These are phyloP conservation scores for Torymus tubicola DNA, from an alignment of 2,888 invertebrate species.

Conservation along the genomic window DNA sequence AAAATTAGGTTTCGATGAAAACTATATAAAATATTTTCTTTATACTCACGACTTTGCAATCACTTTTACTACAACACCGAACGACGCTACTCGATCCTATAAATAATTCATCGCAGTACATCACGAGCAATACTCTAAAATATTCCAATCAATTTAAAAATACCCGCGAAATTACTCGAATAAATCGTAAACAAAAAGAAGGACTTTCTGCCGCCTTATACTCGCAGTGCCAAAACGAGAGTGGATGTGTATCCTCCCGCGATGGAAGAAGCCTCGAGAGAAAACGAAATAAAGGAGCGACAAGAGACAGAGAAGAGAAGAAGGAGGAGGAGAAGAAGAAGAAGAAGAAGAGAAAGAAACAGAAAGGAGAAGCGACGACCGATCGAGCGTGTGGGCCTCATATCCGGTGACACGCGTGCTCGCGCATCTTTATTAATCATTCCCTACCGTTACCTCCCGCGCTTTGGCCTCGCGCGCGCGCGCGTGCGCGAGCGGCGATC, in stretches of 20 bases:
- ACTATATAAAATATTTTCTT: too few relatives aligned
- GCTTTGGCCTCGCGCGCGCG: not conserved
- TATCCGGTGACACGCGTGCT: constrained; percentile 75
- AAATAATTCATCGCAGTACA: too few relatives aligned
- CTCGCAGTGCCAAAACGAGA: constrained; percentile 7
- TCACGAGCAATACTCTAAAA: too few relatives aligned
- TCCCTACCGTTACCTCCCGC: constrained; percentile 69
- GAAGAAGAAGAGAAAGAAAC: constrained; percentile 41
- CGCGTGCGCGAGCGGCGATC: not conserved
- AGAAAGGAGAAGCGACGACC: constrained; percentile 45
- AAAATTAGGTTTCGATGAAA: too few relatives aligned
- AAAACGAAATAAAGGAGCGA: not conserved
- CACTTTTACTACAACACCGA: too few relatives aligned
- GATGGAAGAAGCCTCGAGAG: not conserved
- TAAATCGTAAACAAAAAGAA: too few relatives aligned
- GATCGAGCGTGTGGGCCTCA: constrained; percentile 68
- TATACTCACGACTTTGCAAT: too few relatives aligned
- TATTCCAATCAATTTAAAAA: too few relatives aligned
- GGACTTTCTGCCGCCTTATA: too few relatives aligned
- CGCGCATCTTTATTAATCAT: constrained; percentile 75
- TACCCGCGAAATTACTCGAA: too few relatives aligned
- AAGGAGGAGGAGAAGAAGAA: constrained; percentile 48
- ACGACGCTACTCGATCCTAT: too few relatives aligned
- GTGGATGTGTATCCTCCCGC: constrained; percentile 12
- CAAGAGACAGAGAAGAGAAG: constrained; percentile 48